Evolutionary conservation across 1,140 invertebrate species (phyloP).

Genomic region (Mycetomoellerius zeteki): DNA sequence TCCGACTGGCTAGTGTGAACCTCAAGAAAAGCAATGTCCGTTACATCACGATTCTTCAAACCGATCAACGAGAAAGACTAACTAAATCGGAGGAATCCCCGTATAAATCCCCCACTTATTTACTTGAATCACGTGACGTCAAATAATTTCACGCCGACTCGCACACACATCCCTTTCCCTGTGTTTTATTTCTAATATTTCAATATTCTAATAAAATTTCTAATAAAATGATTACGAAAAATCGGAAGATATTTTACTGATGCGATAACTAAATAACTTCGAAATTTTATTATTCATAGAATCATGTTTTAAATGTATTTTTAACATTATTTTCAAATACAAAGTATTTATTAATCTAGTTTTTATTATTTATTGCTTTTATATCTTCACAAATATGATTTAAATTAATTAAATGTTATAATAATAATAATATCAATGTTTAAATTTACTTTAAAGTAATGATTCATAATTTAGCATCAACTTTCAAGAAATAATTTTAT

Average conservation of each 20-base stretch:
- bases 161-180: neutral
- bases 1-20: constrained; percentile 69
- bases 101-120: neutral
- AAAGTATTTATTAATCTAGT: neutral
- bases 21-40: constrained; percentile 69
- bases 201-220: neutral
- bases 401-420: neutral
- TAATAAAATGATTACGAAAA: neutral
- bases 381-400: neutral
- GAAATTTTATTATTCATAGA: neutral
- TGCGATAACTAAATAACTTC: neutral
- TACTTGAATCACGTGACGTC: neutral
- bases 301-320: neutral
- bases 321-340: neutral
- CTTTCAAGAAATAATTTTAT: neutral
- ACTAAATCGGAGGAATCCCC: constrained; percentile 42
- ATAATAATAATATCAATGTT: neutral
- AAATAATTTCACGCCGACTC: constrained; percentile 20
- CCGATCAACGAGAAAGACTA: constrained; percentile 38
- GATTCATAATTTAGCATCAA: neutral
- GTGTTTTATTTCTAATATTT: neutral
- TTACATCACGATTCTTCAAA: constrained; percentile 69
- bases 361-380: neutral
- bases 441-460: neutral
- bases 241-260: neutral